phyloP scores from a whole-genome alignment of 2,113 vertebrate species.

The Meleagris gallopavo region DNA sequence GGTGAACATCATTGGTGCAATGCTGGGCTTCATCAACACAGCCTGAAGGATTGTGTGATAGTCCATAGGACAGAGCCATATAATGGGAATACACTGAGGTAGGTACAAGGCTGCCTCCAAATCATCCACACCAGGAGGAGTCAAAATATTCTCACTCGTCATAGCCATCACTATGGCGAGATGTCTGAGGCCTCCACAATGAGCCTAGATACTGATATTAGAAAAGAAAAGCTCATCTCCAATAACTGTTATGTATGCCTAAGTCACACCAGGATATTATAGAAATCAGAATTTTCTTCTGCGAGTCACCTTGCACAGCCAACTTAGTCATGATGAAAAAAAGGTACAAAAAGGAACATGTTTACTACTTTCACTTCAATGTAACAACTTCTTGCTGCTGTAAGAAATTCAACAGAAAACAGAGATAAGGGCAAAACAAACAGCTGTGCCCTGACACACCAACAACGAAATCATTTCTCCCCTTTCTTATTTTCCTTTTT shows the following conservation, averaged over 20 bases:
- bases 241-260: accelerated
- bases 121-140: background rate
- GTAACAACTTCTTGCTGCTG: background rate
- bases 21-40: no score
- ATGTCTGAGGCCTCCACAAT: background rate
- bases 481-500: background rate
- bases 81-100: accelerated
- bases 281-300: background rate
- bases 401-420: background rate
- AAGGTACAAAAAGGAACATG: background rate
- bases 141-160: background rate
- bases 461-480: background rate
- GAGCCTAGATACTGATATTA: background rate
- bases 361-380: background rate
- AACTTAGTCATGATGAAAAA: background rate
- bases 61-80: background rate
- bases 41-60: background rate
- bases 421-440: background rate
- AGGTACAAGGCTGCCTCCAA: accelerated
- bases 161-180: background rate
- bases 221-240: background rate
- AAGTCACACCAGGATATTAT: background rate
- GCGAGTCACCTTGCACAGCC: no score
- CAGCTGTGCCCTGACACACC: background rate
- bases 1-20: background rate